Evolutionary conservation across 2,888 invertebrate genomes (phyloP), one percentile per base, ranked within the genome.

Genomic region (Pollenia griseotomentosa): DNA sequence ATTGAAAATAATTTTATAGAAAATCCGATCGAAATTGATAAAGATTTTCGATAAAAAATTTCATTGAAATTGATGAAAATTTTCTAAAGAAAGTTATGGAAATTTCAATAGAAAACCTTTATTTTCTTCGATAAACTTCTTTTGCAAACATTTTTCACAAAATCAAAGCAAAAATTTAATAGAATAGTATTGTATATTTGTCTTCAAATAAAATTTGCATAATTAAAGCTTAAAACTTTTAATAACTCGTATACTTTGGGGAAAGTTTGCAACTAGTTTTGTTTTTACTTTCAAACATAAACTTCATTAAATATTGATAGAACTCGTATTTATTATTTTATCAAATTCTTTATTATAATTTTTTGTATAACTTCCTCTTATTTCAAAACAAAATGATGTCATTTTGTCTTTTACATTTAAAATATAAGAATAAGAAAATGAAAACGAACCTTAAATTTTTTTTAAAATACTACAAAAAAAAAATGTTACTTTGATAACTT

Each of bases 341-440:
- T 33, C 0, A 6, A 33, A 33, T 33, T 6, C 33, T 33, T 4
- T 33, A 33, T 33, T 6, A 6, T 33, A 6, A 33, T 33, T 6
- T 33, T 33, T 33, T 33, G 33, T 33, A 33, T 6, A 33, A 33
- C 33, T 0, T 33, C 33, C 33, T 5, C 6, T 33, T 33, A 6
- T 33, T 59, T 33, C 6, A 33, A 5, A 33, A 33, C 33, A 33
- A 61, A 70, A 79, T 79, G 68, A 79, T 59, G 68, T 79, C 79
- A 79, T 79, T 70, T 61, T 33, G 33, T 33, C 6, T 33, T 33
- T 33, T 0, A 33, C 33, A 6, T 33, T 33, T 6, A 33, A 5
- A 33, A 33, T 33, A 33, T 33, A 33, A 0, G 33, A 33, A 33
- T 33, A 65, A 46, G 46, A 65, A 16, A 68, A 51, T 23, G 33